Base-by-base conservation (phyloP, 1,140 invertebrate genomes). In the Orchesella cincta region DNA sequence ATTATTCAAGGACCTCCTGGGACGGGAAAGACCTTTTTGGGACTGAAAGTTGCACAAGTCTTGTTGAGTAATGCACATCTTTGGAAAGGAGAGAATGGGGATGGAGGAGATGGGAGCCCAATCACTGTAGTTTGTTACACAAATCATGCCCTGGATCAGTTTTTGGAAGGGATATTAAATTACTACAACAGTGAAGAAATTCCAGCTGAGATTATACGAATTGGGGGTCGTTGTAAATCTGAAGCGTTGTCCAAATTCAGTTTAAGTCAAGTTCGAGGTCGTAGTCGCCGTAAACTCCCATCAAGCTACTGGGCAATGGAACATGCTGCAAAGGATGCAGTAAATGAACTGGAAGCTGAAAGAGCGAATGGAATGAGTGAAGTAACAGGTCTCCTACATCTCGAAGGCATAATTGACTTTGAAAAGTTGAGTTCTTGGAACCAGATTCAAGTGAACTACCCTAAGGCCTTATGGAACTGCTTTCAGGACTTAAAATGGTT, bases 201-300 rank as follows among this genome's bases (percentile, higher is more conserved):
- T 1, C 91, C 89, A 1, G 51, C 86, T 0, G 86, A 88, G 28
- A 86, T 95, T 74, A 86, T 93, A 5, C 87, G 93, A 34, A 88
- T 95, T 78, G 94, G 94, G 1, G 89, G 90, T 14, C 89, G 91
- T 84, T 90, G 90, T 1, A 89, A 89, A 81, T 90, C 87, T 82
- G 86, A 89, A 84, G 83, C 79, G 3, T 83, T 91, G 73, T 83
- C 88, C 67, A 20, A 83, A 1, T 89, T 86, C 83, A 89, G 78
- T 31, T 72, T 84, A 28, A 26, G 51, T 16, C 23, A 57, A 28
- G 71, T 73, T 51, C 5, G 71, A 39, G 2, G 29, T 16, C 34
- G 71, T 1, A 73, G 46, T 3, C 14, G 71, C 3, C 34, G 39
- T 2, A 73, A 20, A 51, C 8, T 73, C 23, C 34, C 34, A 23